phyloP scores from a whole-genome alignment of 2,113 vertebrate species.

The Uropsilus gracilis region DNA sequence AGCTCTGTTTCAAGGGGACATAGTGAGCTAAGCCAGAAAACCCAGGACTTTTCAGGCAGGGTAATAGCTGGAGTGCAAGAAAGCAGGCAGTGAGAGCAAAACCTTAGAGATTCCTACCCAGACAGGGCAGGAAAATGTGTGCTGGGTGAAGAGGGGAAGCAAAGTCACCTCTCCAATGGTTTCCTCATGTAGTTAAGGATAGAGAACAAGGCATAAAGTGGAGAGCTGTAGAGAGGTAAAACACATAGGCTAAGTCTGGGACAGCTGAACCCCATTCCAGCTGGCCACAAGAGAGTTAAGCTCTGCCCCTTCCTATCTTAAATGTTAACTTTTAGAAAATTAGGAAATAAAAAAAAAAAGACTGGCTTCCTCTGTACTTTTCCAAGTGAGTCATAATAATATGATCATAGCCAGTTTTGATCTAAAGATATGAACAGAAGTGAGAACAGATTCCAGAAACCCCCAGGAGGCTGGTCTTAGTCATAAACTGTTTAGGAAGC shows the following conservation, averaged over 20 bases:
- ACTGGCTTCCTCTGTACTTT: neutral
- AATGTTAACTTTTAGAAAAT: neutral
- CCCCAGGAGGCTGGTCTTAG: neutral
- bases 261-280: neutral
- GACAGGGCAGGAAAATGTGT: neutral
- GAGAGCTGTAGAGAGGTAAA: neutral
- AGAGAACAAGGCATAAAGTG: neutral
- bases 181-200: neutral
- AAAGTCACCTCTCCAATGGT: neutral
- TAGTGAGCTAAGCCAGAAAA: too few relatives aligned
- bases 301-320: neutral
- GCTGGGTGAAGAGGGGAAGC: neutral
- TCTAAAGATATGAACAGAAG: neutral
- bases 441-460: neutral
- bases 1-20: too few relatives aligned
- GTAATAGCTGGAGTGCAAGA: neutral
- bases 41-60: neutral
- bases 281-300: rapidly evolving
- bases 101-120: neutral
- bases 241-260: neutral
- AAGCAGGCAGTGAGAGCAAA: neutral
- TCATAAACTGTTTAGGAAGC: neutral
- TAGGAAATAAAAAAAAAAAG: neutral
- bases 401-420: neutral
- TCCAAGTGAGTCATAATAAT: constrained; percentile 1